Evolutionary conservation across 2,113 vertebrate species (phyloP).

Genomic region (Uria aalge): DNA sequence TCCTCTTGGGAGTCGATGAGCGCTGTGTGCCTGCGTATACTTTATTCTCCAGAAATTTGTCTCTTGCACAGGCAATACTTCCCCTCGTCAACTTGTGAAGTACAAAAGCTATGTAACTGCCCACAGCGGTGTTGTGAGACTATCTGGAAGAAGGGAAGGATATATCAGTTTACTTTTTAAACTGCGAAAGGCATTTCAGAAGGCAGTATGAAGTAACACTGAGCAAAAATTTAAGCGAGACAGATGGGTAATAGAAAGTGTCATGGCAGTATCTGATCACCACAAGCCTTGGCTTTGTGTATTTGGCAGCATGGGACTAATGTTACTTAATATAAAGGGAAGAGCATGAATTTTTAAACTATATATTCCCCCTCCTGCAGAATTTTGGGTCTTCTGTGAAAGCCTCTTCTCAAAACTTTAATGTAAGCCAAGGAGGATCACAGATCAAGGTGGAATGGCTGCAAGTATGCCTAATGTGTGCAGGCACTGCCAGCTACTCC

Average conservation of each 20-base stretch:
- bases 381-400: not conserved
- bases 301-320: not conserved
- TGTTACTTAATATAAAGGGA: not conserved
- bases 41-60: not conserved
- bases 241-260: not conserved
- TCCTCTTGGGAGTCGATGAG: not conserved
- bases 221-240: not conserved
- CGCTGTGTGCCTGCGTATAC: not conserved
- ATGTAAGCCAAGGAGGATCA: not conserved
- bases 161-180: not conserved
- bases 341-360: not conserved
- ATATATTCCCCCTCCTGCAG: not conserved
- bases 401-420: not conserved
- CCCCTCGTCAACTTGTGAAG: not conserved
- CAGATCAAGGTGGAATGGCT: not conserved
- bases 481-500: not conserved
- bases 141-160: not conserved
- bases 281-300: not conserved
- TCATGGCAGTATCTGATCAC: not conserved
- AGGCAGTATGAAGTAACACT: not conserved
- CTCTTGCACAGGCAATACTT: not conserved
- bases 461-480: not conserved
- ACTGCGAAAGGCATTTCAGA: not conserved
- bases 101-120: not conserved
- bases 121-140: not conserved